Evolutionary conservation across 2,888 invertebrate genomes (phyloP).

Genomic region (Pristionchus entomophagus): DNA sequence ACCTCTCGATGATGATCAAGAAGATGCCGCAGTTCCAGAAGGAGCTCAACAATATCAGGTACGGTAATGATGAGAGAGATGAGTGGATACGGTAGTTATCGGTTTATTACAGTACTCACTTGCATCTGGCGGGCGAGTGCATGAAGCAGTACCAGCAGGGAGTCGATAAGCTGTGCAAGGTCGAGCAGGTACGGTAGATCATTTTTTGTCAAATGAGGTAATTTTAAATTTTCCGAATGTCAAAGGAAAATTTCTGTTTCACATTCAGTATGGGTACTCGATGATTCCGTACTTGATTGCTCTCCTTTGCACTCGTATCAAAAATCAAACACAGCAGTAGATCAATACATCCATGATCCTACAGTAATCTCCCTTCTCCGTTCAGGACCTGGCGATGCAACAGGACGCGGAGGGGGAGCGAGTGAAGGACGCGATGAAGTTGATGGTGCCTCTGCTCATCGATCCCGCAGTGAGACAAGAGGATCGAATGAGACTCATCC

Average conservation of each 20-base stretch:
- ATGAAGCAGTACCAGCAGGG: conserved; percentile 94
- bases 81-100: background rate
- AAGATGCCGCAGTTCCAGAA: conserved; percentile 99
- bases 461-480: conserved; percentile 87
- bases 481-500: conserved; percentile 95
- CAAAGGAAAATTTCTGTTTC: no score
- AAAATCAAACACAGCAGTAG: no score
- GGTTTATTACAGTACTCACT: conserved; percentile 86
- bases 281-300: no score
- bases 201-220: background rate
- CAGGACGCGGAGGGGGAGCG: conserved; percentile 98
- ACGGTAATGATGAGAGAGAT: background rate
- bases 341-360: no score
- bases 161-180: conserved; percentile 94
- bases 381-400: conserved; percentile 96
- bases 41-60: conserved; percentile 54
- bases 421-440: conserved; percentile 98
- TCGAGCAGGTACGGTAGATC: conserved; percentile 84
- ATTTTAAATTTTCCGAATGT: no score
- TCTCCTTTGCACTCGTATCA: no score
- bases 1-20: conserved; percentile 98
- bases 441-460: conserved; percentile 95
- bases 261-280: no score
- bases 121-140: conserved; percentile 98
- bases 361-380: background rate